Evolutionary conservation across 2,113 vertebrate genomes (phyloP), one percentile per base, ranked within the genome.

Genomic region (Illadopsis cleaveri): DNA sequence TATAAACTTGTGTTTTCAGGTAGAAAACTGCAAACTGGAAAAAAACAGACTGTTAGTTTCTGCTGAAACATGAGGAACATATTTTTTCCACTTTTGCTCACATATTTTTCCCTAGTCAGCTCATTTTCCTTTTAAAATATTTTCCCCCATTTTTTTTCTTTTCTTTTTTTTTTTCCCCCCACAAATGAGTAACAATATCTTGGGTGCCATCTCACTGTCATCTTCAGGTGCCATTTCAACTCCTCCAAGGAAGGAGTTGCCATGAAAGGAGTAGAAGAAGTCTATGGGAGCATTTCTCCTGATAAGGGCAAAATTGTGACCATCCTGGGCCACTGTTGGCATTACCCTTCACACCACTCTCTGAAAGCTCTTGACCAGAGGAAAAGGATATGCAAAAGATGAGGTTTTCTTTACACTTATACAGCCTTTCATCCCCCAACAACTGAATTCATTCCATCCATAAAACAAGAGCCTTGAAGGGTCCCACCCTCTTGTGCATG

Each of bases 121-220:
- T 86, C 35, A 71, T 64, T 90, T 73, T 69, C 31, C 44, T 82
- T 84, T 72, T 30, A 40, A 75, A 86, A 51, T 33, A 2, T 19
- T 33, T 0, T 1, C 5, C 11, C 2, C 1, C 0, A 1, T 15
- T 45, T 5, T 18, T 7, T 27, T 11, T 11, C 15, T 15, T 5
- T 4, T 54, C 12, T 33, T 18, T 23, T 18, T 8, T 16, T 2
- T 7, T 2, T 4, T 17, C 15, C 2, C 19, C n/a, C n/a, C n/a
- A n/a, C n/a, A 51, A 17, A 61, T 73, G 28, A 72, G 20, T n/a
- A 62, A 60, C 20, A 73, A 40, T 38, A 77, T 47, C 40, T 66
- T 62, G 28, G 31, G 35, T 73, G 23, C 22, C 48, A 40, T 71
- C 86, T 81, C 53, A 37, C 17, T 93, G n/a, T 58, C 22, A 12